Percentiles rank a stretch among this genome's conserved stretches.
Evolutionary conservation across 1,140 invertebrate genomes (phyloP).

Genomic region (Centruroides sculpturatus): DNA sequence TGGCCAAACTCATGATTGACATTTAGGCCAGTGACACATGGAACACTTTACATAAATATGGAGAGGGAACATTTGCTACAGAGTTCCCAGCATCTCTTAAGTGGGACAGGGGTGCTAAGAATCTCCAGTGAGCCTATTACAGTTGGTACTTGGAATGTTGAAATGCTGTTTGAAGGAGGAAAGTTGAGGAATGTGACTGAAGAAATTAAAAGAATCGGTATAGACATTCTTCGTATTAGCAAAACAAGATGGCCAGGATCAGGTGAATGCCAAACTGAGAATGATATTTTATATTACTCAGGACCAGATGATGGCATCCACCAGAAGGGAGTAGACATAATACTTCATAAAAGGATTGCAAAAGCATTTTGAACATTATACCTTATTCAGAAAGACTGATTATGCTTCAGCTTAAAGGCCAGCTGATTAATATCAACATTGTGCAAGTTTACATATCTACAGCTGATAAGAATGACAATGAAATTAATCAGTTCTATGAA

Average conservation of each 20-base stretch:
- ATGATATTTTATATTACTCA: background rate
- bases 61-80: too few species aligned
- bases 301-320: background rate
- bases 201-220: background rate
- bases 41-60: too few species aligned
- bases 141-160: constrained; percentile 1
- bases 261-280: background rate
- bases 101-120: too few species aligned
- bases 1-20: too few species aligned
- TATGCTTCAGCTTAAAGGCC: too few species aligned
- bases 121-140: background rate
- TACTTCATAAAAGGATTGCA: too few species aligned
- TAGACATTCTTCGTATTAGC: background rate
- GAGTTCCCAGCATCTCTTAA: too few species aligned
- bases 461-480: background rate
- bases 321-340: too few species aligned
- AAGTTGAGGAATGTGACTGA: background rate
- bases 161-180: background rate
- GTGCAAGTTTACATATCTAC: background rate
- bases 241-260: background rate
- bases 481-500: background rate
- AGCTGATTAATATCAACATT: background rate
- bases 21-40: too few species aligned
- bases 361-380: too few species aligned
- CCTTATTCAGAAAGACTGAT: too few species aligned